Conservation (phyloP, 2,113 vertebrate species). For the Gasterosteus aculeatus region DNA sequence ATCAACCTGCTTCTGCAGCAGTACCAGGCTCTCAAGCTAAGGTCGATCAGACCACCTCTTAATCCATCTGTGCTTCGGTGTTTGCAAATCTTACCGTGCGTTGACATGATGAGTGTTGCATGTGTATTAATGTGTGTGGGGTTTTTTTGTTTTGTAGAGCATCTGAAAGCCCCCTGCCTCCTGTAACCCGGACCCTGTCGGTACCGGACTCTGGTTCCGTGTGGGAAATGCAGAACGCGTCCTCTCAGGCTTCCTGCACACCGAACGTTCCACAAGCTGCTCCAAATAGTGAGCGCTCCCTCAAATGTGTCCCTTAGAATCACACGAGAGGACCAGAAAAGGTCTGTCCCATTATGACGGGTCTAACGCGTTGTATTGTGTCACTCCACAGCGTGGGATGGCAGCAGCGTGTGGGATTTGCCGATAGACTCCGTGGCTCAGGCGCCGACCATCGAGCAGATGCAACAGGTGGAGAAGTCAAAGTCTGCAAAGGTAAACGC, state of each 20-base stretch:
- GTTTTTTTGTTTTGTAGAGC: slow-evolving; percentile 79
- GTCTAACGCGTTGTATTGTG: slow-evolving; percentile 6
- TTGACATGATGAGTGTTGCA: background rate
- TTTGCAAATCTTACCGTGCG: background rate
- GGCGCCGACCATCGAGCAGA: slow-evolving; percentile 93
- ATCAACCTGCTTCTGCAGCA: slow-evolving; percentile 91
- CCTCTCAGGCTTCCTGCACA: slow-evolving; percentile 89
- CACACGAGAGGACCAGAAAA: background rate
- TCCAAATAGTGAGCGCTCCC: slow-evolving; percentile 69
- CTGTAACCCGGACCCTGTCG: slow-evolving; percentile 91
- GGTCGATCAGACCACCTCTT: slow-evolving; percentile 73
- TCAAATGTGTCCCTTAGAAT: background rate
- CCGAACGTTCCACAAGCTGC: slow-evolving; percentile 74
- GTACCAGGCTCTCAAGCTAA: slow-evolving; percentile 95
- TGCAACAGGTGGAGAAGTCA: slow-evolving; percentile 95
- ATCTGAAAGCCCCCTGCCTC: slow-evolving; percentile 91
- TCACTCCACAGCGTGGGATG: slow-evolving; percentile 89
- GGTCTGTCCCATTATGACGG: background rate
- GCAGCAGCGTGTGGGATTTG: slow-evolving; percentile 97
- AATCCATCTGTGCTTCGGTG: background rate
- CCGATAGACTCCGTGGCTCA: slow-evolving; percentile 90
- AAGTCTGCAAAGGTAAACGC: slow-evolving; percentile 87
- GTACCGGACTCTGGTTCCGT: slow-evolving; percentile 94
- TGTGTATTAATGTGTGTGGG: background rate
- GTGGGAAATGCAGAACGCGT: slow-evolving; percentile 93